Conservation (phyloP, 2,888 invertebrate species). For the Eurois occulta region DNA sequence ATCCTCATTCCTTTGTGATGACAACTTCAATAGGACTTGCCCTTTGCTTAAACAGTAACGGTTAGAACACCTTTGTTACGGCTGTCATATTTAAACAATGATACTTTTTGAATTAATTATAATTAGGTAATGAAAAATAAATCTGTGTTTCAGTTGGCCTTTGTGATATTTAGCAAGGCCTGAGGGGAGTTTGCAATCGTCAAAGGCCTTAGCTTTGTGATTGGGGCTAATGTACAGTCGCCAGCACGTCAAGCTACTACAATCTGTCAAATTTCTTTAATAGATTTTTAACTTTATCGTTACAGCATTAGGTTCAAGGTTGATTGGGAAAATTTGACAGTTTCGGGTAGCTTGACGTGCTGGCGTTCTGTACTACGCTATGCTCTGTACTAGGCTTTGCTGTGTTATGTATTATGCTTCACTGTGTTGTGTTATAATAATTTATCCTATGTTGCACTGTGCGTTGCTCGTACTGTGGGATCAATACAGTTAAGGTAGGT, state of each 20-base stretch:
- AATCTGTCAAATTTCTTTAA: no score
- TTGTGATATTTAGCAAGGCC: not conserved
- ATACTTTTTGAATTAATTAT: constrained; percentile 20
- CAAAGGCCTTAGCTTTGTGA: not conserved
- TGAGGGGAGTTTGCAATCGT: not conserved
- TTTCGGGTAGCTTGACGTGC: no score
- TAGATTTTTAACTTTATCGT: no score
- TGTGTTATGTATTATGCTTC: not conserved
- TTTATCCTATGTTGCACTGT: not conserved
- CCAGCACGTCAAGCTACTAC: no score
- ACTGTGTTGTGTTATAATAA: not conserved
- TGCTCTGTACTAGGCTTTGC: not conserved
- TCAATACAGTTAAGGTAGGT: not conserved
- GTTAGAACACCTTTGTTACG: constrained; percentile 20
- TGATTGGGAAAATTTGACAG: no score
- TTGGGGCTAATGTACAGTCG: not conserved
- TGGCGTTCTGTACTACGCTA: not conserved
- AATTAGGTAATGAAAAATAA: constrained; percentile 13
- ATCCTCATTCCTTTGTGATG: constrained; percentile 31
- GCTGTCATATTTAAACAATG: constrained; percentile 31
- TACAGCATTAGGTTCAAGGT: no score
- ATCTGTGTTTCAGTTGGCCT: constrained; percentile 13
- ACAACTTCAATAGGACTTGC: constrained; percentile 29
- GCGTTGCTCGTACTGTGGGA: not conserved
- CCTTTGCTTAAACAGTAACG: constrained; percentile 28